phyloP scores from a whole-genome alignment of 2,888 invertebrate species.

The Agriopis marginaria region DNA sequence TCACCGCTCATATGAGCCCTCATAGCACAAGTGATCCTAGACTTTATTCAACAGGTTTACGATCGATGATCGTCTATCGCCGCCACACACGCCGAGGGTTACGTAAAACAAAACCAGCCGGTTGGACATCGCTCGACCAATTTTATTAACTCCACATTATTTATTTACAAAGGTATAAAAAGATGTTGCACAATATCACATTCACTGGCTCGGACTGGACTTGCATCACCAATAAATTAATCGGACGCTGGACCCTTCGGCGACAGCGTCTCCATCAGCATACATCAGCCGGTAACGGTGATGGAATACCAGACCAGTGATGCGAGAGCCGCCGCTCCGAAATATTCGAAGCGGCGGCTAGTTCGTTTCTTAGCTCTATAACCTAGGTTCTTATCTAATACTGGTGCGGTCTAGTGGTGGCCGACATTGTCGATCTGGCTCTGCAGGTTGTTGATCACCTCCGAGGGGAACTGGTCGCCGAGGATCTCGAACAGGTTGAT shows the following conservation, averaged over 20 bases:
- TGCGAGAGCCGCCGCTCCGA: slow-evolving; percentile 13
- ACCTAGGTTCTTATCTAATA: slow-evolving; percentile 26
- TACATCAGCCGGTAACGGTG: slow-evolving; percentile 40
- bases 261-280: slow-evolving; percentile 2
- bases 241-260: slow-evolving; percentile 19
- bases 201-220: slow-evolving; percentile 69
- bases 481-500: slow-evolving; percentile 94
- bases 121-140: slow-evolving; percentile 64
- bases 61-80: slow-evolving; percentile 48
- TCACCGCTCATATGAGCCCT: slow-evolving; percentile 27
- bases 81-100: slow-evolving; percentile 55
- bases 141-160: slow-evolving; percentile 71
- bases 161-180: slow-evolving; percentile 81
- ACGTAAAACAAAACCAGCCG: slow-evolving; percentile 65
- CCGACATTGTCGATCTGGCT: slow-evolving; percentile 94
- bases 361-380: slow-evolving; percentile 21
- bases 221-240: slow-evolving; percentile 80
- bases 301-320: slow-evolving; percentile 31
- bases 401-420: slow-evolving; percentile 71
- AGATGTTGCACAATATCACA: slow-evolving; percentile 81
- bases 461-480: slow-evolving; percentile 94
- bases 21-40: slow-evolving; percentile 40
- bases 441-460: slow-evolving; percentile 95
- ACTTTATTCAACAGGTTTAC: slow-evolving; percentile 49
- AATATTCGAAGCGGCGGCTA: slow-evolving; percentile 18